These are phyloP conservation scores for Byasa hedistus DNA, from an alignment of 2,888 invertebrate genomes.

Conservation along the genomic window DNA sequence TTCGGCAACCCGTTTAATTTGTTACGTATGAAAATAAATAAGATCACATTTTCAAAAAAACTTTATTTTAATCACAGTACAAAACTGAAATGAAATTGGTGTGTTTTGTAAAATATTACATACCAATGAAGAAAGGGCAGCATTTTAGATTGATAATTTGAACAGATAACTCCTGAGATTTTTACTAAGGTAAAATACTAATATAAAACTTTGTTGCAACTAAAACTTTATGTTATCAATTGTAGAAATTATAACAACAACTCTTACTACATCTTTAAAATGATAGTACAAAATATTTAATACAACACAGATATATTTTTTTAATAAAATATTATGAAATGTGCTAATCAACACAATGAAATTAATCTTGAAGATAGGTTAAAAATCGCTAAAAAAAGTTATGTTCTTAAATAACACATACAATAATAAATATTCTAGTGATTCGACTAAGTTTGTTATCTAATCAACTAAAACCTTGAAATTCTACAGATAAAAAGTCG, in stretches of 20 bases:
- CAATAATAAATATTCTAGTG: background rate
- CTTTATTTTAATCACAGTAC: constrained; percentile 67
- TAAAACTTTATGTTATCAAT: background rate
- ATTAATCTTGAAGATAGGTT: background rate
- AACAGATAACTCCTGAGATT: constrained; percentile 64
- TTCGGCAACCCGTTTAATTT: constrained; percentile 65
- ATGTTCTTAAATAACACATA: background rate
- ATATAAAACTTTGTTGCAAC: background rate
- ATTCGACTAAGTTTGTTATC: constrained; percentile 12
- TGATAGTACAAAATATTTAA: background rate
- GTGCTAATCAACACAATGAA: background rate
- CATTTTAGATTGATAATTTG: constrained; percentile 38
- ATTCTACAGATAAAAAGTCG: constrained; percentile 18
- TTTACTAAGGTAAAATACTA: background rate
- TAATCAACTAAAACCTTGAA: constrained; percentile 36
- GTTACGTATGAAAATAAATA: constrained; percentile 66
- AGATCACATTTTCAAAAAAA: constrained; percentile 70
- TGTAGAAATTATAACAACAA: constrained; percentile 52
- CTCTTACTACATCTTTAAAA: constrained; percentile 43
- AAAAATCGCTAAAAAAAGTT: background rate
- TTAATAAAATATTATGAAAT: background rate
- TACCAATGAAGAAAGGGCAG: constrained; percentile 50
- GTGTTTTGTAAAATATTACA: constrained; percentile 43
- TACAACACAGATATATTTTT: background rate
- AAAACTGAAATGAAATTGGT: constrained; percentile 64